Percentiles rank a stretch among this genome's conserved stretches.
These are phyloP conservation scores for Calameuta pallipes DNA, from an alignment of 2,888 invertebrate species.

Conservation along the genomic window DNA sequence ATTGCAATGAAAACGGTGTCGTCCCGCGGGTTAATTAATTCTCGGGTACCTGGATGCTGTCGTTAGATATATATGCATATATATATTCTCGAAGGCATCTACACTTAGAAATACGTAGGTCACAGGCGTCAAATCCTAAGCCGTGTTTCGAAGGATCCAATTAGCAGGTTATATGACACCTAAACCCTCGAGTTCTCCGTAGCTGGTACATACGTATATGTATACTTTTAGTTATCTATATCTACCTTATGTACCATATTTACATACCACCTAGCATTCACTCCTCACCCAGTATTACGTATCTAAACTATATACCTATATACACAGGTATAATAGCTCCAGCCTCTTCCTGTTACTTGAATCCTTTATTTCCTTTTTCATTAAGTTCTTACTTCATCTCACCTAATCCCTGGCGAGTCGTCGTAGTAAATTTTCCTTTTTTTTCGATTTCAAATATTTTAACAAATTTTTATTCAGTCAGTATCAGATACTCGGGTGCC, in stretches of 20 bases:
- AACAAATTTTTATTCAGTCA: background rate
- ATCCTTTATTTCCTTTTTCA: background rate
- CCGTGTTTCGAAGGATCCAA: background rate
- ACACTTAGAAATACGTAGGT: background rate
- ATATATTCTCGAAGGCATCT: background rate
- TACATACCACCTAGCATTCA: background rate
- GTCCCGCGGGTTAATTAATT: background rate
- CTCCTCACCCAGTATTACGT: background rate
- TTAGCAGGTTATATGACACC: background rate
- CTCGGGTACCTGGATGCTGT: background rate
- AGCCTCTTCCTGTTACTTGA: background rate
- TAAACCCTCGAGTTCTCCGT: background rate
- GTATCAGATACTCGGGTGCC: background rate
- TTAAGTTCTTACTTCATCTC: background rate
- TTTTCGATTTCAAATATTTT: background rate
- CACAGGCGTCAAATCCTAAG: background rate
- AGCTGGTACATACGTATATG: background rate
- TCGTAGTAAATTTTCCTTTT: background rate
- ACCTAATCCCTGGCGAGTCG: background rate
- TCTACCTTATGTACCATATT: background rate
- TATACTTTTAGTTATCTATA: background rate
- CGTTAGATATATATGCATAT: background rate
- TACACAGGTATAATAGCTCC: background rate
- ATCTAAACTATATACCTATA: background rate
- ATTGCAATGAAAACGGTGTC: background rate